Percentiles rank a stretch among this genome's conserved stretches.
phyloP scores from a whole-genome alignment of 2,797 vertebrate species.

The Stomatorhinus walkeri region DNA sequence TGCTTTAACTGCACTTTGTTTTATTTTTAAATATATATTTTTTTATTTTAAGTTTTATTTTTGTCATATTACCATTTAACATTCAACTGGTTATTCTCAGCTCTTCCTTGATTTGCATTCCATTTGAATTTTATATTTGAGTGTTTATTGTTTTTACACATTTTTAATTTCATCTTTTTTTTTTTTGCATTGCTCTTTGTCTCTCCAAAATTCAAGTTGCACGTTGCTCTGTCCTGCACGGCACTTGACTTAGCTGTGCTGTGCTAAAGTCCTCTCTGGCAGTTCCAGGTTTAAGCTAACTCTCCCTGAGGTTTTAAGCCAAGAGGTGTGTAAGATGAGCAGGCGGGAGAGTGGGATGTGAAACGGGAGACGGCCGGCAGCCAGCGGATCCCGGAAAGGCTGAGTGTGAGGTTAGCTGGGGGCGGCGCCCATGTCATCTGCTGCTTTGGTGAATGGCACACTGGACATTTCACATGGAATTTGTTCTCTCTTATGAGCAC shows the following conservation, averaged over 20 bases:
- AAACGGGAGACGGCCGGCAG: neutral
- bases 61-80: neutral
- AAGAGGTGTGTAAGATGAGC: neutral
- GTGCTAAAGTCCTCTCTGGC: neutral
- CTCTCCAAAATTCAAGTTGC: neutral
- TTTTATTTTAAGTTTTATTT: neutral
- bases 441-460: neutral
- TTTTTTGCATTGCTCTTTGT: neutral
- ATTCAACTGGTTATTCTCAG: neutral
- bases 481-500: neutral
- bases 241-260: neutral
- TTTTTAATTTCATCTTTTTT: neutral
- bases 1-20: neutral
- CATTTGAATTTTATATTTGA: neutral
- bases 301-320: neutral
- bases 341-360: neutral
- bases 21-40: neutral
- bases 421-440: neutral
- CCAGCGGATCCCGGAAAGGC: neutral
- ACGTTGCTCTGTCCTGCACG: neutral
- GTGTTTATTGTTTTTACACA: neutral
- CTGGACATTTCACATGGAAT: neutral
- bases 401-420: neutral
- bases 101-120: neutral
- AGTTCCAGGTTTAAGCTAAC: neutral